phyloP scores from a whole-genome alignment of 2,113 vertebrate genomes.

The Microcebus murinus region DNA sequence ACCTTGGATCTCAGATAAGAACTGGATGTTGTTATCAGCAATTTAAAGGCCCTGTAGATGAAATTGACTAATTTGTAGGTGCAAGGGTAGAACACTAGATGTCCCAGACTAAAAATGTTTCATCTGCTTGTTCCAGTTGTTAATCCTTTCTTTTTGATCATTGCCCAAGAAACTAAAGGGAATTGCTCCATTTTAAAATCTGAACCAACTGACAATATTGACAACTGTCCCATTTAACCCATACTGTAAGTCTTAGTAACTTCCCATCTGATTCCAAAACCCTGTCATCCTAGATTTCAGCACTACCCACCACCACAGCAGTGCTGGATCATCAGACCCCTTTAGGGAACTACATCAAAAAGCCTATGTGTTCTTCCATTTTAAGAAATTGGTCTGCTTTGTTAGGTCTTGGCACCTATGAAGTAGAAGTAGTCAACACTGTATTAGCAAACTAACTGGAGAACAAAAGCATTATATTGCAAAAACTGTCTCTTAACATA shows the following conservation, averaged over 20 bases:
- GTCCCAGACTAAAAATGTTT: neutral
- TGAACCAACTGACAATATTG: neutral
- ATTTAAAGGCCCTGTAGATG: neutral
- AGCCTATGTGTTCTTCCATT: neutral
- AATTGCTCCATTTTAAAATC: neutral
- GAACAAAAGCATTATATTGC: neutral
- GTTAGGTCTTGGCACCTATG: neutral
- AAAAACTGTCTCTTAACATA: neutral
- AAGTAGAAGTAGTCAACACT: neutral
- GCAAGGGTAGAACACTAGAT: neutral
- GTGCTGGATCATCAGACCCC: neutral
- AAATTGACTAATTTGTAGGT: neutral
- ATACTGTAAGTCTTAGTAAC: neutral
- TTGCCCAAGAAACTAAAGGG: constrained; percentile 19
- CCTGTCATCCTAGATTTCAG: neutral
- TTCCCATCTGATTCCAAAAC: neutral
- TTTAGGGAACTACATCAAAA: constrained; percentile 22
- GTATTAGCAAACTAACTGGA: neutral
- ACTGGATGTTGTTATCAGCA: neutral
- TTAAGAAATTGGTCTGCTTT: constrained; percentile 36
- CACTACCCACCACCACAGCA: neutral
- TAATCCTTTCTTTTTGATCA: neutral
- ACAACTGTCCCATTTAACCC: neutral
- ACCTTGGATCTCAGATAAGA: constrained; percentile 2
- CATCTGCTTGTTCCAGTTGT: neutral